Conservation (phyloP, 2,797 vertebrate genomes). For the Periparus ater region DNA sequence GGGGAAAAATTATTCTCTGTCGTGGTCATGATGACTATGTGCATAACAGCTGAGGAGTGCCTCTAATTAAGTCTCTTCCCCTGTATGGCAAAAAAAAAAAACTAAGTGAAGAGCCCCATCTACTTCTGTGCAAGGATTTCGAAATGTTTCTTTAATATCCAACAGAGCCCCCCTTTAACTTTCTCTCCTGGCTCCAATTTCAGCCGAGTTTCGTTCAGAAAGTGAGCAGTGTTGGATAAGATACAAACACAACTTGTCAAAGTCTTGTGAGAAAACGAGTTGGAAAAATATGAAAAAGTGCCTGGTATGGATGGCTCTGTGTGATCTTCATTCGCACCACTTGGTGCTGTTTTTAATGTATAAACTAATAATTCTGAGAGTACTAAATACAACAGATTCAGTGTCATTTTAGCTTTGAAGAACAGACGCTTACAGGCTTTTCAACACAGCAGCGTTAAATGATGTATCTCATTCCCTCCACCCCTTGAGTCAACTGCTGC, state of each 20-base stretch:
- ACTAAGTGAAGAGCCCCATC: neutral
- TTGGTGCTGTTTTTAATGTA: slow-evolving; percentile 74
- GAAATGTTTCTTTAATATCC: neutral
- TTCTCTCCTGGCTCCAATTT: slow-evolving; percentile 1
- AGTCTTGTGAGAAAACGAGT: slow-evolving; percentile 52
- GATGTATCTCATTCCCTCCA: slow-evolving; percentile 84
- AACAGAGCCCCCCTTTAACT: neutral
- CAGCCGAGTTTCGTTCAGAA: slow-evolving; percentile 12
- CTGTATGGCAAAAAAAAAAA: neutral
- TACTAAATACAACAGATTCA: slow-evolving; percentile 77
- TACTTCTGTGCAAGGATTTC: neutral
- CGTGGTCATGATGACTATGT: neutral
- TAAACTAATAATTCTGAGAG: slow-evolving; percentile 78
- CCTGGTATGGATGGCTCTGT: slow-evolving; percentile 22
- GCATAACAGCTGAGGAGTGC: neutral
- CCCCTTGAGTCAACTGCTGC: slow-evolving; percentile 89
- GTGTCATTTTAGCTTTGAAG: slow-evolving; percentile 80
- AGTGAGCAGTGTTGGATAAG: neutral
- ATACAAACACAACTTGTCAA: slow-evolving; percentile 51
- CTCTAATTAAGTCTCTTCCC: neutral
- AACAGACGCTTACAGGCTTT: slow-evolving; percentile 90
- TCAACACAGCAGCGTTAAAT: slow-evolving; percentile 90
- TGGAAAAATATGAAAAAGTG: slow-evolving; percentile 48
- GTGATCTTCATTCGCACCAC: slow-evolving; percentile 59
- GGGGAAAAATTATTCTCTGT: neutral